Conservation (phyloP, 2,797 vertebrate genomes). For the Anniella stebbinsi region DNA sequence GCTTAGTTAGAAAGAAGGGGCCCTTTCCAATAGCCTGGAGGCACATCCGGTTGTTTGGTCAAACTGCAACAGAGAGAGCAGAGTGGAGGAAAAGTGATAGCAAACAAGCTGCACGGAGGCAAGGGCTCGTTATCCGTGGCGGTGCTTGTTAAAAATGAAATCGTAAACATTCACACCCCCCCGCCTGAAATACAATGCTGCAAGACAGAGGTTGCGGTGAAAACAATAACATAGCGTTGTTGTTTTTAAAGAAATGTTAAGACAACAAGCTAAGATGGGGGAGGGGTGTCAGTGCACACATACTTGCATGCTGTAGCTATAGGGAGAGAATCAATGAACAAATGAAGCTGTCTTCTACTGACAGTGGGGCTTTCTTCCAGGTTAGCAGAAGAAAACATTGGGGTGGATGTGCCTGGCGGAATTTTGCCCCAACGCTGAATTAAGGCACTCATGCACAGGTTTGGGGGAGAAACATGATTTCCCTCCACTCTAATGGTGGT, state of each 20-base stretch:
- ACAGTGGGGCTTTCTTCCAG: not conserved
- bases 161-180: conserved; percentile 60
- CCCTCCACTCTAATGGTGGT: too few species aligned
- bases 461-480: too few species aligned
- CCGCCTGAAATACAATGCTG: conserved; percentile 52
- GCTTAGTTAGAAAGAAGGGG: conserved; percentile 26
- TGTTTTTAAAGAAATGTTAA: conserved; percentile 29
- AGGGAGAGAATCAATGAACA: not conserved
- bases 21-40: conserved; percentile 59
- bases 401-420: too few species aligned
- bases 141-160: conserved; percentile 47
- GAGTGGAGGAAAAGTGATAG: conserved; percentile 56
- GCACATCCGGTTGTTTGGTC: conserved; percentile 38
- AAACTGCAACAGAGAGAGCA: conserved; percentile 58
- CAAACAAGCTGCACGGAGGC: conserved; percentile 38
- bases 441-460: too few species aligned
- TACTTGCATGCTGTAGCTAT: conserved; percentile 8
- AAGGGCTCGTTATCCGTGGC: conserved; percentile 39
- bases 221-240: conserved; percentile 44
- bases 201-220: conserved; percentile 48
- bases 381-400: too few species aligned
- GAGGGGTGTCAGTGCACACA: conserved; percentile 3
- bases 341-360: not conserved
- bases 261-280: not conserved
- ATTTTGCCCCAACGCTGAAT: too few species aligned